Percentiles rank a stretch among this genome's conserved stretches.
Conservation (phyloP, 1,140 invertebrate genomes). For the Musca vetustissima region DNA sequence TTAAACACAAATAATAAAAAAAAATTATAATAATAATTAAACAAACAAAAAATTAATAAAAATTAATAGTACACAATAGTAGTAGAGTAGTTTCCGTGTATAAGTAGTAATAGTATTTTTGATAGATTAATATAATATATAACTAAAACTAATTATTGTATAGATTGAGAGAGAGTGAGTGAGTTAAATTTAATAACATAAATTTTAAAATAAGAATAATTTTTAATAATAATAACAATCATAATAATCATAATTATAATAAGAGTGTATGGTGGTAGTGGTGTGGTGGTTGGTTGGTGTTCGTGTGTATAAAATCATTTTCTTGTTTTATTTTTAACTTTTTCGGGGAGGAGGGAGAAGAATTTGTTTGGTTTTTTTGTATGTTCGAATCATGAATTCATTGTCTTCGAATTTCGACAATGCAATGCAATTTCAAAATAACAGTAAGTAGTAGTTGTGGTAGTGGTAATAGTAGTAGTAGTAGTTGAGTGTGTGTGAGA, state of each 20-base stretch:
- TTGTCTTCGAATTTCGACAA: not conserved
- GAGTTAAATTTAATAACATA: not conserved
- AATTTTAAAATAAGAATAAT: not conserved
- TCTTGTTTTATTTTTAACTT: conserved; percentile 10
- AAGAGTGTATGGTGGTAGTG: conserved; percentile 16
- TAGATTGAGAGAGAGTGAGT: no score
- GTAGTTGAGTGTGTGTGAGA: not conserved
- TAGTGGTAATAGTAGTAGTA: no score
- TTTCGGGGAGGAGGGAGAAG: conserved; percentile 17
- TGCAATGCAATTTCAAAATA: not conserved
- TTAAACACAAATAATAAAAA: no score
- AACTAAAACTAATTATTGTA: no score
- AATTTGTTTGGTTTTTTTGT: conserved; percentile 12
- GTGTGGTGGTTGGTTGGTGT: no score
- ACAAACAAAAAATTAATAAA: no score
- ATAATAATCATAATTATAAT: not conserved
- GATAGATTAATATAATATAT: no score
- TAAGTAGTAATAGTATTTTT: no score
- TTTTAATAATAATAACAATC: not conserved
- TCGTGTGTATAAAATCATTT: no score
- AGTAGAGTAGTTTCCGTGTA: no score
- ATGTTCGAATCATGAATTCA: not conserved
- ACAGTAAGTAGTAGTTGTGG: not conserved
- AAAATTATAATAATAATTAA: no score
- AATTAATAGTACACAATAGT: no score